Conservation (phyloP, 2,113 vertebrate species). For the Scatophagus argus region DNA sequence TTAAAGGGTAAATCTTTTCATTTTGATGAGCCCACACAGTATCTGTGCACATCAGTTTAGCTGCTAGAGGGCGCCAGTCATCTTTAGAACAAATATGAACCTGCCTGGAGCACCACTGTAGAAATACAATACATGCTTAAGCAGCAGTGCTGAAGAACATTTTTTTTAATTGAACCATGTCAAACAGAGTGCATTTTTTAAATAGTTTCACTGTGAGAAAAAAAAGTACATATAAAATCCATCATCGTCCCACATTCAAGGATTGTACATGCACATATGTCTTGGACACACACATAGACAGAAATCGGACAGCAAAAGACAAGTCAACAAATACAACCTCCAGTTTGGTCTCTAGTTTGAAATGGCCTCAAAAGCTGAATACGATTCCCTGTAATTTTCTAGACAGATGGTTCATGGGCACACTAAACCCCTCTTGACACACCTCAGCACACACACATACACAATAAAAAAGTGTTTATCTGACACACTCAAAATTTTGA, state of each 20-base stretch:
- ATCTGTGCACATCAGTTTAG: neutral
- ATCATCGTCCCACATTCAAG: neutral
- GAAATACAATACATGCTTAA: constrained; percentile 31
- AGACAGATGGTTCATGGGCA: neutral
- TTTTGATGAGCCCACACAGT: neutral
- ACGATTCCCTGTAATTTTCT: neutral
- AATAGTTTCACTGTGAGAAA: constrained; percentile 5
- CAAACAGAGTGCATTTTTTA: neutral
- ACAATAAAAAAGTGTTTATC: neutral
- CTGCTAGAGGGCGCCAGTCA: constrained; percentile 74
- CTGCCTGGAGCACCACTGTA: constrained; percentile 25
- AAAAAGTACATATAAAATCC: neutral
- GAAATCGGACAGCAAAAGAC: neutral
- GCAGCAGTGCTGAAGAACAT: neutral
- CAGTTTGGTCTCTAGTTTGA: neutral
- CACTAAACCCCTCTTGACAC: neutral
- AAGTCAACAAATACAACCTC: neutral
- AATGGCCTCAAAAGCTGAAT: neutral
- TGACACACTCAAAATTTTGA: neutral
- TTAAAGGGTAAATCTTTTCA: neutral
- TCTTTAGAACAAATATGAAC: constrained; percentile 41
- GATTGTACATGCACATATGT: neutral
- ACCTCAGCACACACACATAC: neutral
- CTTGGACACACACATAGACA: neutral
- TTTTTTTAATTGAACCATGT: neutral